These are phyloP conservation scores for Corapipo altera DNA, from an alignment of 2,113 vertebrate genomes.

Conservation along the genomic window DNA sequence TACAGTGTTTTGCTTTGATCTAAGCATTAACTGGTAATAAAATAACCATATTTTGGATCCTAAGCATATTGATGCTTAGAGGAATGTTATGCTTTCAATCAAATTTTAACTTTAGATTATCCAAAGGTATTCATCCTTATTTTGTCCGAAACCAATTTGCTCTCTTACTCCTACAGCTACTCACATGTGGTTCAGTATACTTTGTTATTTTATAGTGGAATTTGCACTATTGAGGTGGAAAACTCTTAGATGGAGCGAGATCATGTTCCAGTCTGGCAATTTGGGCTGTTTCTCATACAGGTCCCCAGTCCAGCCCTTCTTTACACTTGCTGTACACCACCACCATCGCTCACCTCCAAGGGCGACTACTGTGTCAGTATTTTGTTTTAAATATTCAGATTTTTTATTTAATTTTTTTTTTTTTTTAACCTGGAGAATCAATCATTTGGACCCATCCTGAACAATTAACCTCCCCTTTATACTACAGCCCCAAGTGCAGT, in stretches of 20 bases:
- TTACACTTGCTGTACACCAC: neutral
- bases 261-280: neutral
- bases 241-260: neutral
- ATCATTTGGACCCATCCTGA: slow-evolving; percentile 36
- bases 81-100: slow-evolving; percentile 60
- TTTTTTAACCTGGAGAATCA: neutral
- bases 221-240: slow-evolving; percentile 12
- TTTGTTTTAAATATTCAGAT: neutral
- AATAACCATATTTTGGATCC: slow-evolving; percentile 39
- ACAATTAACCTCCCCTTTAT: slow-evolving; percentile 60
- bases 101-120: slow-evolving; percentile 44
- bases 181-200: neutral
- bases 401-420: neutral
- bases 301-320: neutral
- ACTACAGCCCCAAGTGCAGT: neutral
- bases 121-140: slow-evolving; percentile 32
- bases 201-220: slow-evolving; percentile 6
- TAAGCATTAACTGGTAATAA: slow-evolving; percentile 50
- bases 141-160: slow-evolving; percentile 53
- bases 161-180: slow-evolving; percentile 32
- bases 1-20: slow-evolving; percentile 53
- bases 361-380: rapidly evolving
- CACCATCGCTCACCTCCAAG: neutral
- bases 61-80: slow-evolving; percentile 34
- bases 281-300: neutral